Evolutionary conservation across 1,140 invertebrate genomes (phyloP), one percentile per base, ranked within the genome.

Genomic region (Metaphire vulgaris): DNA sequence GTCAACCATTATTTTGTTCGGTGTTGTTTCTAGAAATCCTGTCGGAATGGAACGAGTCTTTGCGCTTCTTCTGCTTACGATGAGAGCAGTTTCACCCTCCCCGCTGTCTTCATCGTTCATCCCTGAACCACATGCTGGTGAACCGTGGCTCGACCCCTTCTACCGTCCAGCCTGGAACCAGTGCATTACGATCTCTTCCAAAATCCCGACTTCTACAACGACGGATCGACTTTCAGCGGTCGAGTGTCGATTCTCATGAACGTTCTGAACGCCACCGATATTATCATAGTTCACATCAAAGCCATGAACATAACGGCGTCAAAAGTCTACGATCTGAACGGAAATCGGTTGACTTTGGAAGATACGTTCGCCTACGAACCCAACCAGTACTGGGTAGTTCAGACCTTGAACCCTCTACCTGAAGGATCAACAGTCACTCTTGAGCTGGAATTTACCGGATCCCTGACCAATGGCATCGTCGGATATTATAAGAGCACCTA

Each of bases 401-500:
- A 87, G 28, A 84, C 88, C 0, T 85, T 86, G 1, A 76, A 88
- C 0, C 85, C 88, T 0, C 78, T 93, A 1, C 68, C 79, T 28
- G 74, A 64, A 2, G 81, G 81, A 1, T 86, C 85, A 12, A 81
- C 74, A 1, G 88, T 88, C 77, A 81, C 75, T 56, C 70, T 86
- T 6, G 28, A 77, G 2, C 79, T 87, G 16, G 86, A 89, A 66
- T 94, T 93, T 78, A 87, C 88, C 74, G 93, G 92, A 12, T 89
- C 87, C 15, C 83, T 93, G 21, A 86, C 85, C 0, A 87, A 87
- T 1, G 87, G 90, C 69, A 91, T 92, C 74, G 89, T 91, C 28
- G 93, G 93, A 0, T 90, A 95, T 80, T 95, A 95, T 83, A 89
- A 90, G 67, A 93, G 92, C 83, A 88, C 86, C 32, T 94, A 95